phyloP scores from a whole-genome alignment of 2,797 vertebrate species.

The Pempheris klunzingeri region DNA sequence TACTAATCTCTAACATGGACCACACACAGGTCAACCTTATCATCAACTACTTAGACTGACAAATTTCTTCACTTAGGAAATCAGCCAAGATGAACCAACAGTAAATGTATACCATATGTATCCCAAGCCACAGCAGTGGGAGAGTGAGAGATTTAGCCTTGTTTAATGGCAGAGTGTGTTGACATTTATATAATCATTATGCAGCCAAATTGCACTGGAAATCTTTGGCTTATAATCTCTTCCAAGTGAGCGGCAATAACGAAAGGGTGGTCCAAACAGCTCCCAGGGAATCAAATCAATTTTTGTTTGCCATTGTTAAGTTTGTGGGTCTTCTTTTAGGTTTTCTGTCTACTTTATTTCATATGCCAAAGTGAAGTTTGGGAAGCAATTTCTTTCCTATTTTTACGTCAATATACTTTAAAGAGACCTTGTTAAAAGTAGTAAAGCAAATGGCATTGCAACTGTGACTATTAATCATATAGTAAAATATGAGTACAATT shows the following conservation, averaged over 20 bases:
- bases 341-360: constrained; percentile 5
- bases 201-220: constrained; percentile 33
- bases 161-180: constrained; percentile 55
- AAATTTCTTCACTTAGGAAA: constrained; percentile 21
- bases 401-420: not conserved
- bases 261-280: constrained; percentile 47
- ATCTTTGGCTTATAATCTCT: constrained; percentile 36
- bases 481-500: not conserved
- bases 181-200: constrained; percentile 61
- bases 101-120: constrained; percentile 61
- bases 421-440: not conserved
- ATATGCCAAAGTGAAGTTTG: not conserved
- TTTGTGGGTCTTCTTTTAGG: not conserved
- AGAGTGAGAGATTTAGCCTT: constrained; percentile 34
- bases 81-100: constrained; percentile 21
- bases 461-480: not conserved
- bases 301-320: constrained; percentile 13
- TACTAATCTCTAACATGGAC: constrained; percentile 7
- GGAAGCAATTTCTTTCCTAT: not conserved
- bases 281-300: constrained; percentile 32
- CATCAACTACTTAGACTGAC: constrained; percentile 1
- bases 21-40: constrained; percentile 4
- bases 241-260: not conserved
- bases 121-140: constrained; percentile 14
- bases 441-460: not conserved